These are phyloP conservation scores for Esox masquinongy DNA, from an alignment of 2,797 vertebrate genomes.

Conservation along the genomic window DNA sequence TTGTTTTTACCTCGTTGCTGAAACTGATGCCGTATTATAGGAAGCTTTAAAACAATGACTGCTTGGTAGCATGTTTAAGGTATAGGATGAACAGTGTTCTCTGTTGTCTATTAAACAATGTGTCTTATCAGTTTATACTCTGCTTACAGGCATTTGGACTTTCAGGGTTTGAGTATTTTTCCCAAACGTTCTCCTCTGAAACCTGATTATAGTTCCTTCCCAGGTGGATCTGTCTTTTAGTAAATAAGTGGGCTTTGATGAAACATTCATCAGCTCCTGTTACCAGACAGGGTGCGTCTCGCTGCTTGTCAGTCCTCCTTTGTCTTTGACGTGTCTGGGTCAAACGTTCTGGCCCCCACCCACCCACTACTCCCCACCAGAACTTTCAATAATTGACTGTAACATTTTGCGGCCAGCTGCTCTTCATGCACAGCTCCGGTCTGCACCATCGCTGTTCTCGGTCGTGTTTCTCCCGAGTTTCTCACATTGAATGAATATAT, in stretches of 20 bases:
- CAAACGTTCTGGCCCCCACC: slow-evolving; percentile 22
- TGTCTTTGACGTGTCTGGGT: slow-evolving; percentile 6
- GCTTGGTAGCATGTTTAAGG: not conserved
- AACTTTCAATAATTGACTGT: slow-evolving; percentile 55
- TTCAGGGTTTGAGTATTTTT: not conserved
- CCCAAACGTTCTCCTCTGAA: not conserved
- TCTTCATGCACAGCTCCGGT: slow-evolving; percentile 2
- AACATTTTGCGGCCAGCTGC: slow-evolving; percentile 15
- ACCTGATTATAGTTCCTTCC: slow-evolving; percentile 21
- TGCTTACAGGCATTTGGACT: slow-evolving; percentile 9
- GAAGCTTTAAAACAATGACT: not conserved
- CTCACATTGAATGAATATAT: too few relatives aligned
- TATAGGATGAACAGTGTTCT: slow-evolving; percentile 6
- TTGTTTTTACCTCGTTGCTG: slow-evolving; percentile 45
- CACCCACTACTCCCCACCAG: slow-evolving; percentile 27
- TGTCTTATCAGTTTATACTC: slow-evolving; percentile 11
- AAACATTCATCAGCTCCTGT: slow-evolving; percentile 44
- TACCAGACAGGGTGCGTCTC: slow-evolving; percentile 8
- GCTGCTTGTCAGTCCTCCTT: slow-evolving; percentile 5
- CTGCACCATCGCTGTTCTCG: too few relatives aligned
- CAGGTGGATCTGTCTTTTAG: slow-evolving; percentile 26
- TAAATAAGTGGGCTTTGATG: slow-evolving; percentile 40
- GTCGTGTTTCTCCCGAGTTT: too few relatives aligned
- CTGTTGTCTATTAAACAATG: slow-evolving; percentile 2
- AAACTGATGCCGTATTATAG: not conserved